Conservation (phyloP, 2,797 vertebrate species). For the Sardinella longiceps region DNA sequence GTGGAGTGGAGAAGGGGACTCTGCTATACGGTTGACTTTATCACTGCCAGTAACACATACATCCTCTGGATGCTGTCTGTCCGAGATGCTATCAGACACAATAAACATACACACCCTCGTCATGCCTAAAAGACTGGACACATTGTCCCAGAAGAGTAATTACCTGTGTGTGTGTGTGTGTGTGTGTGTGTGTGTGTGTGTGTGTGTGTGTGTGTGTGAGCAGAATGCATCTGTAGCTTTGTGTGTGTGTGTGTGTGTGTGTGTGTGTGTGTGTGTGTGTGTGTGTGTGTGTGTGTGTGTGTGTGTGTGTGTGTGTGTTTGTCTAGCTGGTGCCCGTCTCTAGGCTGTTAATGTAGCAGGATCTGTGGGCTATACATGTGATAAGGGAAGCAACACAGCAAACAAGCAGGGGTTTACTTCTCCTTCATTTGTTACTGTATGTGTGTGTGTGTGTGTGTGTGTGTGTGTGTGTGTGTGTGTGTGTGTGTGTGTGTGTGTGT, state of each 20-base stretch:
- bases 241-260: conserved; percentile 24
- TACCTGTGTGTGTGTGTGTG: background rate
- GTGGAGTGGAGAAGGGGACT: background rate
- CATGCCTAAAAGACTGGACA: background rate
- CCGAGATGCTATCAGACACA: background rate
- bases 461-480: background rate
- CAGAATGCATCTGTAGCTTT: background rate
- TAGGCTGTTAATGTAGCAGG: background rate
- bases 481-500: conserved; percentile 14
- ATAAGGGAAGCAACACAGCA: background rate
- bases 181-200: background rate
- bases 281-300: conserved; percentile 8
- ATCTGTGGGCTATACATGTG: background rate
- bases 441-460: conserved; percentile 8
- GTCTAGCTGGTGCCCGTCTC: background rate
- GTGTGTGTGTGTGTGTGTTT: background rate
- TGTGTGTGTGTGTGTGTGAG: conserved; percentile 15
- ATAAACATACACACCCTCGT: background rate
- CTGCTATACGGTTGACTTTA: background rate
- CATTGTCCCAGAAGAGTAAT: conserved; percentile 8
- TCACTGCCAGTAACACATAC: background rate
- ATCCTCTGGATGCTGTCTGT: background rate
- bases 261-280: background rate
- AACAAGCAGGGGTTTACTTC: background rate
- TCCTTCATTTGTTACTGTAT: background rate